Base-by-base conservation (phyloP, 2,888 invertebrate species). In the Digitonthophagus gazella region DNA sequence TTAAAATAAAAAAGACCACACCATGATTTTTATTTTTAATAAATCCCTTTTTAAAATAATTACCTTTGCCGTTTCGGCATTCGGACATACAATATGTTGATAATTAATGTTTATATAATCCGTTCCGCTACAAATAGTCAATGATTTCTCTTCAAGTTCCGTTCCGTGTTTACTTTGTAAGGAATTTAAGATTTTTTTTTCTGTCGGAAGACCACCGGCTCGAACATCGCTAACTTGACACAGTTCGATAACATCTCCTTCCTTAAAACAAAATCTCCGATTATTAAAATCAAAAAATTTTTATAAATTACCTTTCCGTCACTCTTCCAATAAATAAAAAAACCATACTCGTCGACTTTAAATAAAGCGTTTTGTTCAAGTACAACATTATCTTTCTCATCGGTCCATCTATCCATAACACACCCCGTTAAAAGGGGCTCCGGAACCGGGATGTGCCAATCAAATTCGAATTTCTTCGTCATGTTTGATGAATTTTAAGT, bases 71-170 rank as follows among this genome's bases (percentile, higher is more conserved):
- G 93, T 95, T 73, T 92, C 93, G 15, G 93, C 90, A 85, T 96
- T 95, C 11, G 96, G 93, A 80, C 97, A 98, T 72, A 98, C 93
- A 76, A 99, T 93, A 83, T 97, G 97, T 79, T 97, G 97, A 84
- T 97, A 97, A 84, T 93, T 97, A 82, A 98, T 97, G 84, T 98
- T 98, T 81, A 99, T 99, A 83, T 99, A 95, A 85, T 99, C 99
- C 14, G 96, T 95, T 8, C 98, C 98, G 80, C 97, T 97, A 84
- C 98, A 98, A 79, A 99, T 95, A 71, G 98, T 97, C 65, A 99
- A 85, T 3, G 97, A 97, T 80, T 96, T 93, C 72, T 96, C 96
- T 77, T 98, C 98, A 73, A 98, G 81, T 71, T 84, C 88, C 22
- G 84, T 89, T 1, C 95, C 94, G 79, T 95, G 92, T 79, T 95